Percentiles rank a stretch among this genome's conserved stretches.
phyloP scores from a whole-genome alignment of 2,113 vertebrate species.

The Pholis gunnellus region DNA sequence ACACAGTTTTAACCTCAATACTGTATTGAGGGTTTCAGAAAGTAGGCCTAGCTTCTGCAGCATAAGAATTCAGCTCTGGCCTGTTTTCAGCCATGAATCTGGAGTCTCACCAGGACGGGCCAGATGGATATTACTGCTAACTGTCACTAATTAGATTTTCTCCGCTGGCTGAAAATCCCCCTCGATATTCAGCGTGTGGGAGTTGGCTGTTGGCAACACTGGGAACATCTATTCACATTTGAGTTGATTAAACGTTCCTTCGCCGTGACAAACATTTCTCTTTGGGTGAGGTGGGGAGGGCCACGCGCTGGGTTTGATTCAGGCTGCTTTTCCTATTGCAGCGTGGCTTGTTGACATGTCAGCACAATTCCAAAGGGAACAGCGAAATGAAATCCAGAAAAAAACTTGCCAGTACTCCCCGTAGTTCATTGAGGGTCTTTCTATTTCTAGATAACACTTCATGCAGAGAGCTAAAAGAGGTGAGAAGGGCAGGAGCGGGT shows the following conservation, averaged over 20 bases:
- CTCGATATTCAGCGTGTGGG: constrained; percentile 53
- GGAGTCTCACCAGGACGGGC: constrained; percentile 43
- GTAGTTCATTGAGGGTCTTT: constrained; percentile 18
- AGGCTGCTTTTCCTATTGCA: background rate
- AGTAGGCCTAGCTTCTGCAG: constrained; percentile 13
- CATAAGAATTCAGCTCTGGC: background rate
- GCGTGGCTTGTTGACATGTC: constrained; percentile 1
- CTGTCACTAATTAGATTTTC: constrained; percentile 75
- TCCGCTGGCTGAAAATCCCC: constrained; percentile 66
- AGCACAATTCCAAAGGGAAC: constrained; percentile 19
- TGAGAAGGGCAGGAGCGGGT: constrained; percentile 46
- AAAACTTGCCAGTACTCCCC: background rate
- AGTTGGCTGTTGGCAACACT: constrained; percentile 60
- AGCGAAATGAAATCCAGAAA: background rate
- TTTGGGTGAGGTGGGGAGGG: constrained; percentile 1
- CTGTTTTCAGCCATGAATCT: constrained; percentile 9
- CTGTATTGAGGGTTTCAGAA: background rate
- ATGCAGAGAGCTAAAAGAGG: constrained; percentile 40
- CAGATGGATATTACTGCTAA: constrained; percentile 68
- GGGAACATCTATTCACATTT: constrained; percentile 68
- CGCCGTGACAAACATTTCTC: constrained; percentile 60
- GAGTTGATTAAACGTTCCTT: constrained; percentile 67
- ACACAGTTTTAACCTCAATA: background rate
- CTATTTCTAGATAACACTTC: constrained; percentile 38
- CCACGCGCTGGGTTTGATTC: background rate